Evolutionary conservation across 2,797 vertebrate genomes (phyloP).

Genomic region (Channa striata): DNA sequence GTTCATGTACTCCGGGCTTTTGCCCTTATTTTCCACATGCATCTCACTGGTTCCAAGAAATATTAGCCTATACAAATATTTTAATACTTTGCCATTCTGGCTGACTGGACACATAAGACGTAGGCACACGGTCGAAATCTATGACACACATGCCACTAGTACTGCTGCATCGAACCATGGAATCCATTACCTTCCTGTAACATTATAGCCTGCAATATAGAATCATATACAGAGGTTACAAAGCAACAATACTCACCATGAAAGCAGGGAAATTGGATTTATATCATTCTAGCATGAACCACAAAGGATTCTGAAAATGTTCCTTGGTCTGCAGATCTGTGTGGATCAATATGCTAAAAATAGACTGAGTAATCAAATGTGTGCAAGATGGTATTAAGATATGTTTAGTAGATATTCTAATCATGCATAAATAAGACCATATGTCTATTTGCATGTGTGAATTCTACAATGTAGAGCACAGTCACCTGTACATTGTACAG

Average conservation of each 20-base stretch:
- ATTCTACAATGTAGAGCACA: constrained; percentile 1
- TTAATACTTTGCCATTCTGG: constrained; percentile 24
- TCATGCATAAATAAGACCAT: not conserved
- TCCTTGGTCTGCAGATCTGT: constrained; percentile 56
- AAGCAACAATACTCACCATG: constrained; percentile 42
- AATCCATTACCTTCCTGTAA: constrained; percentile 44
- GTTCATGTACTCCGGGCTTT: not conserved
- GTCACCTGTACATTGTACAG: constrained; percentile 5
- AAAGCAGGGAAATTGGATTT: constrained; percentile 71
- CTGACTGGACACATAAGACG: constrained; percentile 25
- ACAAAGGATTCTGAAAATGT: constrained; percentile 47
- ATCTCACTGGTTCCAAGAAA: constrained; percentile 3
- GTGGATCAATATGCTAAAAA: constrained; percentile 83
- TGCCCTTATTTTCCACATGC: not conserved
- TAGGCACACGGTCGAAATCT: constrained; percentile 30
- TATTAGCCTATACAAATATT: constrained; percentile 1
- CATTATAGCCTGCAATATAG: constrained; percentile 46
- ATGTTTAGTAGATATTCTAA: constrained; percentile 20
- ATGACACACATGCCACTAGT: constrained; percentile 18
- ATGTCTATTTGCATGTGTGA: not conserved
- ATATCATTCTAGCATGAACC: constrained; percentile 68
- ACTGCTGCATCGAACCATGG: constrained; percentile 26
- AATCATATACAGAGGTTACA: constrained; percentile 55
- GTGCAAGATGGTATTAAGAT: constrained; percentile 46
- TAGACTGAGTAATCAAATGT: constrained; percentile 52